Evolutionary conservation across 1,140 invertebrate species (phyloP).

Genomic region (Ceratina australensis): DNA sequence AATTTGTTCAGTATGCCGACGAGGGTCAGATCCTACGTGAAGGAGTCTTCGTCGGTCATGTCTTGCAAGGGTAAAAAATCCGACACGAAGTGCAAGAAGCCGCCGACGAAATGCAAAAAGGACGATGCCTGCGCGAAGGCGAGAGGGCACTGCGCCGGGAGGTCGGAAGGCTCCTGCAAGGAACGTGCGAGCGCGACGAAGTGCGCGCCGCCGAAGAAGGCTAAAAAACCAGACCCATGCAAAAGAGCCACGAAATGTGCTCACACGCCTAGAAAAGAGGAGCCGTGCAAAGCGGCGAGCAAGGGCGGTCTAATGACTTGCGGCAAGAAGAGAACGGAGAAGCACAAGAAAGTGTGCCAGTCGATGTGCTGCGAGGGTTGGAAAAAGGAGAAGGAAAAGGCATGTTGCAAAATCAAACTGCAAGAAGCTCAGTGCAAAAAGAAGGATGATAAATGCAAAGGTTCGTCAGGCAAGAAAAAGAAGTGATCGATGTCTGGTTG

Average conservation of each 20-base stretch:
- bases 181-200: background rate
- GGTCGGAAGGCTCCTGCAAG: background rate
- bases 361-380: background rate
- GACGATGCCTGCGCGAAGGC: background rate
- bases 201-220: no score
- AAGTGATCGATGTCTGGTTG: no score
- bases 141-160: background rate
- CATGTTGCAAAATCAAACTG: background rate
- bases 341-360: no score
- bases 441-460: conserved; percentile 7
- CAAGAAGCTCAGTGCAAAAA: conserved; percentile 15
- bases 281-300: background rate
- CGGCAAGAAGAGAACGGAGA: background rate
- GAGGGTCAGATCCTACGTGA: background rate
- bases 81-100: background rate
- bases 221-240: background rate
- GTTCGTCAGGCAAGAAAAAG: background rate
- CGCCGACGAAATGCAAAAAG: background rate
- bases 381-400: background rate
- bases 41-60: background rate
- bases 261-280: background rate
- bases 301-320: background rate
- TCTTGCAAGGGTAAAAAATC: background rate
- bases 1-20: background rate
- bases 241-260: background rate